phyloP scores from a whole-genome alignment of 2,113 vertebrate genomes.

The Takifugu bimaculatus region DNA sequence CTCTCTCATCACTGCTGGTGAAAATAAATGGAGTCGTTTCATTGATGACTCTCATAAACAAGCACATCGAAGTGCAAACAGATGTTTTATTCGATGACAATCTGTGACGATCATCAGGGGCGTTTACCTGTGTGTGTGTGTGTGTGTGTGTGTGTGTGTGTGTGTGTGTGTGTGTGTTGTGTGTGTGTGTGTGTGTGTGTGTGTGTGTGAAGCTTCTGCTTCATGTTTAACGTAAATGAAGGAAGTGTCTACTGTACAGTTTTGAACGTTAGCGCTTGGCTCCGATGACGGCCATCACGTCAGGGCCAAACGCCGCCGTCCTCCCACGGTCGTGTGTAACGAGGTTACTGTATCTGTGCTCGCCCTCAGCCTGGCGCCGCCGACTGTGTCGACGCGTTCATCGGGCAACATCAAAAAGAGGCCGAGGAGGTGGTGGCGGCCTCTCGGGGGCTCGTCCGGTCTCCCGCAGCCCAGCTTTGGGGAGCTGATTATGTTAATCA shows the following conservation, averaged over 20 bases:
- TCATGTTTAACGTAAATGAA: background rate
- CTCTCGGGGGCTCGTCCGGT: background rate
- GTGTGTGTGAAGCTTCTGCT: too few relatives aligned
- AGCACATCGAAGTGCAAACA: too few relatives aligned
- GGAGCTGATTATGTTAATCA: slow-evolving; percentile 1
- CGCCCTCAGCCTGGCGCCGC: background rate
- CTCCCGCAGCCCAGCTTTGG: slow-evolving; percentile 2
- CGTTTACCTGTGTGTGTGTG: too few relatives aligned
- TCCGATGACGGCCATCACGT: slow-evolving; percentile 28
- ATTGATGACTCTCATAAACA: too few relatives aligned
- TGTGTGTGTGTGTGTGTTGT: too few relatives aligned
- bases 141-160: too few relatives aligned
- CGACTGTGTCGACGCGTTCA: background rate
- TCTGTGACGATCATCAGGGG: too few relatives aligned
- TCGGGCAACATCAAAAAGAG: background rate
- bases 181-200: too few relatives aligned
- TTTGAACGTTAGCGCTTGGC: slow-evolving; percentile 51
- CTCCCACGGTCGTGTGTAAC: slow-evolving; percentile 44
- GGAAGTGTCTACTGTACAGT: slow-evolving; percentile 37
- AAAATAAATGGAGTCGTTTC: too few relatives aligned
- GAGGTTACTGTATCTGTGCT: slow-evolving; percentile 27
- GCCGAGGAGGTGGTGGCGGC: background rate
- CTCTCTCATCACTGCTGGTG: too few relatives aligned
- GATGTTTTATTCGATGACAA: too few relatives aligned
- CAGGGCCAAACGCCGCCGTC: slow-evolving; percentile 38